phyloP scores from a whole-genome alignment of 2,797 vertebrate genomes.

The Kryptopterus vitreolus region DNA sequence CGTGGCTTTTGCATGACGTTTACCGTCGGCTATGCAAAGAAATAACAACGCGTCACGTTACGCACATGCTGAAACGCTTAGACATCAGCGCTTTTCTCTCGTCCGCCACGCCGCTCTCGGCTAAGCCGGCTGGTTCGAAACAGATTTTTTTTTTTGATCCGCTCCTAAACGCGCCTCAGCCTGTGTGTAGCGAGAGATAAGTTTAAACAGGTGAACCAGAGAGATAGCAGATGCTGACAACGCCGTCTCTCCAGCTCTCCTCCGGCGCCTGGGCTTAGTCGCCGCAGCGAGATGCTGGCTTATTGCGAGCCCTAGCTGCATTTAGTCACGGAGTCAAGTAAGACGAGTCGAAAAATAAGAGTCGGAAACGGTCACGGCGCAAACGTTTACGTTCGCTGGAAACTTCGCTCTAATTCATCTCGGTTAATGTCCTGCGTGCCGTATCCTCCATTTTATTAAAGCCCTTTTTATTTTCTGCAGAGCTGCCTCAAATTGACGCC shows the following conservation, averaged over 20 bases:
- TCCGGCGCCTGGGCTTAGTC: conserved; percentile 9
- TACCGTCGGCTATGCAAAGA: background rate
- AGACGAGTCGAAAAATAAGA: background rate
- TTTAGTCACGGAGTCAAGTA: conserved; percentile 14
- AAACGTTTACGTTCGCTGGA: background rate
- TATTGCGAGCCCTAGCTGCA: background rate
- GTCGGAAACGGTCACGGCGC: background rate
- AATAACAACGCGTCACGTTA: conserved; percentile 16
- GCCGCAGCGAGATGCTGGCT: conserved; percentile 7
- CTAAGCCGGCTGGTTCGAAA: conserved; percentile 56
- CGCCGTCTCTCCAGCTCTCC: conserved; percentile 50
- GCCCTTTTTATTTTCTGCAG: background rate
- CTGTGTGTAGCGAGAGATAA: conserved; percentile 60
- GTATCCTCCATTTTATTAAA: background rate
- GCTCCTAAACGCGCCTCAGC: conserved; percentile 46
- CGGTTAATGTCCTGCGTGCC: background rate
- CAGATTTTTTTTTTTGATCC: conserved; percentile 61
- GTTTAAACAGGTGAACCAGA: conserved; percentile 65
- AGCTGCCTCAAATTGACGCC: background rate
- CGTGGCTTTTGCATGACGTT: background rate
- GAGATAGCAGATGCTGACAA: conserved; percentile 65
- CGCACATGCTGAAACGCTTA: conserved; percentile 1
- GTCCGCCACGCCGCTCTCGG: conserved; percentile 15
- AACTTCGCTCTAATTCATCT: background rate
- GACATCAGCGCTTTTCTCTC: conserved; percentile 21